These are phyloP conservation scores for Montipora sp. DNA, from an alignment of 64 coral and sea anemone species.

Conservation along the genomic window DNA sequence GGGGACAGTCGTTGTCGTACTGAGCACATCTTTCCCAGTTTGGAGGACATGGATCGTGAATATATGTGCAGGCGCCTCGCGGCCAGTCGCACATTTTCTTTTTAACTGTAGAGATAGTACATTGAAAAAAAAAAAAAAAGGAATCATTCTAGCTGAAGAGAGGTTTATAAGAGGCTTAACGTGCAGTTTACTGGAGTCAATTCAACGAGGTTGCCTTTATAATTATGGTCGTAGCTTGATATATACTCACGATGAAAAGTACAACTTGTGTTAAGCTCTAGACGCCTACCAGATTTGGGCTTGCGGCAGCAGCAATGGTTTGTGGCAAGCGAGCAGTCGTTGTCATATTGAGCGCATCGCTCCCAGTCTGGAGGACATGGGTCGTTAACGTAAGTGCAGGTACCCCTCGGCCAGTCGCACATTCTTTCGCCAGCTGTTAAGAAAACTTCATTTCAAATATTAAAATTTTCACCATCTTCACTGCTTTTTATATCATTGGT, in stretches of 20 bases:
- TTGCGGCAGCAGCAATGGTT: constrained; percentile 12
- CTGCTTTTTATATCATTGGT: no score
- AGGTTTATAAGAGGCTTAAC: no score
- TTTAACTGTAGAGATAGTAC: background rate
- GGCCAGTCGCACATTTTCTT: constrained; percentile 5
- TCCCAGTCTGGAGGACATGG: background rate
- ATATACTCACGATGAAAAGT: no score
- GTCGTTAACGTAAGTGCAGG: background rate
- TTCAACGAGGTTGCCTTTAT: no score
- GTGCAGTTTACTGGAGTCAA: no score
- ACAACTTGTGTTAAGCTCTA: no score
- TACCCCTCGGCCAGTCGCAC: constrained; percentile 4
- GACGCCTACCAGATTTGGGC: background rate
- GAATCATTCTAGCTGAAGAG: no score
- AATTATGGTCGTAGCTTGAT: no score
- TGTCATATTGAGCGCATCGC: background rate
- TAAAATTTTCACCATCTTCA: no score
- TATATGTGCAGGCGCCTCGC: background rate
- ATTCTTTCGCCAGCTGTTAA: background rate
- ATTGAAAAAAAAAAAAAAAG: no score
- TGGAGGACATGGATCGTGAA: background rate
- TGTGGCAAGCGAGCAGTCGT: background rate
- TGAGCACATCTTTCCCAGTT: background rate
- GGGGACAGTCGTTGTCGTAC: background rate
- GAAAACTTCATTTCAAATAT: no score